A percentile compares a stretch with the other conserved stretches of the same genome.
Evolutionary conservation across 2,113 vertebrate species (phyloP).

Genomic region (Numenius arquata): DNA sequence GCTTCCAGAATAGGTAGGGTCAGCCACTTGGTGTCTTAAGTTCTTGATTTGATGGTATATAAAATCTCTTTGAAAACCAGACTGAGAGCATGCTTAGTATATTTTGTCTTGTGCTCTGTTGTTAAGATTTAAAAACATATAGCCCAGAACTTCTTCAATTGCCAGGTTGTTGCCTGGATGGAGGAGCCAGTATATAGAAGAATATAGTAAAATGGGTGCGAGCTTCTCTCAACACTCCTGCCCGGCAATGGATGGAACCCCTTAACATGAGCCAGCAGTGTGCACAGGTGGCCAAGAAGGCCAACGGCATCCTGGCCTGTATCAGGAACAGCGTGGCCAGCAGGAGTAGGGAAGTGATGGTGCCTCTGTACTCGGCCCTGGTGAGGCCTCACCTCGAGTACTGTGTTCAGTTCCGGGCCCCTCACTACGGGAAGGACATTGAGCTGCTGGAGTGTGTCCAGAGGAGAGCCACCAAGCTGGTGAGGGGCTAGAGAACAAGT

Average conservation of each 20-base stretch:
- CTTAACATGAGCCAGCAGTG: too few relatives aligned
- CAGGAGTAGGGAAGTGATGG: too few relatives aligned
- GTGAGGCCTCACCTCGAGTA: too few relatives aligned
- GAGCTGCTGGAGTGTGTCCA: too few relatives aligned
- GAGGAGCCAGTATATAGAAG: not conserved
- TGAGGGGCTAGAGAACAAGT: too few relatives aligned
- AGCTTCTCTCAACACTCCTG: not conserved
- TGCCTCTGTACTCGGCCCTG: too few relatives aligned
- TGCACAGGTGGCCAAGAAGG: too few relatives aligned
- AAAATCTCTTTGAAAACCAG: not conserved
- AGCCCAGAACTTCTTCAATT: not conserved
- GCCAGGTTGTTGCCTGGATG: not conserved
- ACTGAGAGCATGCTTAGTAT: not conserved
- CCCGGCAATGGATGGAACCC: not conserved
- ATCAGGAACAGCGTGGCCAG: too few relatives aligned
- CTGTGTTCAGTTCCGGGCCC: too few relatives aligned
- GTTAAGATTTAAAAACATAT: not conserved
- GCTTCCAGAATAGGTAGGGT: not conserved
- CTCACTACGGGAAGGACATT: too few relatives aligned
- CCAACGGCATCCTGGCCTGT: too few relatives aligned
- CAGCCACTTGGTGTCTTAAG: not conserved
- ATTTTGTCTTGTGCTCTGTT: not conserved
- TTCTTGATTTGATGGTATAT: not conserved
- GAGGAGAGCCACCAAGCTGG: too few relatives aligned
- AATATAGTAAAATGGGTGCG: accelerated